These are phyloP conservation scores for Notothenia coriiceps DNA, from an alignment of 2,113 vertebrate genomes.

Conservation along the genomic window DNA sequence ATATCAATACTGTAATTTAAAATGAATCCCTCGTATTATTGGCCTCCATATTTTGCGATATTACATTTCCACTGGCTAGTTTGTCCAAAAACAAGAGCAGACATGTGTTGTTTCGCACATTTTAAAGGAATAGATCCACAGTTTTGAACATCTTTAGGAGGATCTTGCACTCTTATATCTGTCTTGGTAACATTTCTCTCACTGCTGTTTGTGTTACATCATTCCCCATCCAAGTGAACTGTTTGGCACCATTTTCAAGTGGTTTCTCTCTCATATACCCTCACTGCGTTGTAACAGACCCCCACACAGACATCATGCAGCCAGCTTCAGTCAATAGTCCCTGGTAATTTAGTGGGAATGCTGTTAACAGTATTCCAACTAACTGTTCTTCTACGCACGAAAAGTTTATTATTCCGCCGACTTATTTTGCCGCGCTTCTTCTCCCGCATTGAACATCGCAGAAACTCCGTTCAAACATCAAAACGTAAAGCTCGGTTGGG, in stretches of 20 bases:
- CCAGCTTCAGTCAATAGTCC: slow-evolving; percentile 51
- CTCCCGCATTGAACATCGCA: no score
- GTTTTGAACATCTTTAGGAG: neutral
- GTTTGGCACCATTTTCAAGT: neutral
- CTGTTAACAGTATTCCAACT: no score
- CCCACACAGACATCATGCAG: slow-evolving; percentile 18
- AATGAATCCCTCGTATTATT: neutral
- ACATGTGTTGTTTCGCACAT: neutral
- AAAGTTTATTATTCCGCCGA: no score
- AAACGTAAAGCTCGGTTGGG: no score
- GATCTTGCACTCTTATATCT: neutral
- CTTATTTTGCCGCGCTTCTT: no score
- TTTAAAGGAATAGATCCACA: neutral
- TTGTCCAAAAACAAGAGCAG: neutral
- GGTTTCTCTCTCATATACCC: neutral
- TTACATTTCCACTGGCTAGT: neutral
- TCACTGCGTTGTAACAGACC: neutral
- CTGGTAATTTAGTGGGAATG: slow-evolving; percentile 2
- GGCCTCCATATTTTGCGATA: neutral
- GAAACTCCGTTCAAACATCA: no score
- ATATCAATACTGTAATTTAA: neutral
- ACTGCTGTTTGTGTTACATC: neutral
- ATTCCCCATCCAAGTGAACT: neutral
- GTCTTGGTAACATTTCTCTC: neutral
- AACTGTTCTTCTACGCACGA: no score